Evolutionary conservation across 1,140 invertebrate genomes (phyloP).

Genomic region (Mizuhopecten yessoensis): DNA sequence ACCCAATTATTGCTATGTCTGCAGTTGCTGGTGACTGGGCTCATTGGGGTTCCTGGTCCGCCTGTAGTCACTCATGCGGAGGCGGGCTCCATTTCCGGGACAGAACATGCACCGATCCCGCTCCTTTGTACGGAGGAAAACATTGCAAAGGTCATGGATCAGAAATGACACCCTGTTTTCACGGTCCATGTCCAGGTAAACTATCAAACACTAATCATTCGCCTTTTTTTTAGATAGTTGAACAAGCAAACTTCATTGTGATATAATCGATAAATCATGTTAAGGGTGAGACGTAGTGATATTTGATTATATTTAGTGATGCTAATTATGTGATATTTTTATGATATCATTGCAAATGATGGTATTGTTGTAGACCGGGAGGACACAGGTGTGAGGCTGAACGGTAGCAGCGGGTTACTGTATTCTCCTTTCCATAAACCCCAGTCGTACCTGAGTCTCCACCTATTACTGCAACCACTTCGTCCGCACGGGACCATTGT

Average conservation of each 20-base stretch:
- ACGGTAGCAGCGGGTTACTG: constrained; percentile 50
- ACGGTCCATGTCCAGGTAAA: constrained; percentile 68
- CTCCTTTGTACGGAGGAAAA: constrained; percentile 68
- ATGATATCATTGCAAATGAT: neutral
- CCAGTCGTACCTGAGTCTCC: constrained; percentile 51
- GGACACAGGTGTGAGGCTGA: constrained; percentile 55
- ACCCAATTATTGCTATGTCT: too few relatives aligned
- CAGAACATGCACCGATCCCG: constrained; percentile 76
- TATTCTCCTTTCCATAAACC: constrained; percentile 52
- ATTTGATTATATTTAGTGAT: too few relatives aligned
- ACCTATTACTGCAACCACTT: constrained; percentile 59
- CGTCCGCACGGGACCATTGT: constrained; percentile 13
- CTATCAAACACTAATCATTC: too few relatives aligned
- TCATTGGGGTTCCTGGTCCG: constrained; percentile 76
- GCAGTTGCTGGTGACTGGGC: constrained; percentile 77
- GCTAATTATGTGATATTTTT: too few relatives aligned
- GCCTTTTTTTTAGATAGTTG: too few relatives aligned
- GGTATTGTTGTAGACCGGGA: constrained; percentile 50
- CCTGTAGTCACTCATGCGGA: constrained; percentile 74
- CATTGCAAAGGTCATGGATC: constrained; percentile 66
- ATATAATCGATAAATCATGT: too few relatives aligned
- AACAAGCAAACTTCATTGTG: too few relatives aligned
- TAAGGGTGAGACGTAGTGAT: too few relatives aligned
- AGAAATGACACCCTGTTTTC: constrained; percentile 62
- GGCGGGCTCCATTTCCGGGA: constrained; percentile 66